A percentile compares a stretch with the other conserved stretches of the same genome.
Evolutionary conservation across 2,797 vertebrate species (phyloP).

Genomic region (Falco berigora): DNA sequence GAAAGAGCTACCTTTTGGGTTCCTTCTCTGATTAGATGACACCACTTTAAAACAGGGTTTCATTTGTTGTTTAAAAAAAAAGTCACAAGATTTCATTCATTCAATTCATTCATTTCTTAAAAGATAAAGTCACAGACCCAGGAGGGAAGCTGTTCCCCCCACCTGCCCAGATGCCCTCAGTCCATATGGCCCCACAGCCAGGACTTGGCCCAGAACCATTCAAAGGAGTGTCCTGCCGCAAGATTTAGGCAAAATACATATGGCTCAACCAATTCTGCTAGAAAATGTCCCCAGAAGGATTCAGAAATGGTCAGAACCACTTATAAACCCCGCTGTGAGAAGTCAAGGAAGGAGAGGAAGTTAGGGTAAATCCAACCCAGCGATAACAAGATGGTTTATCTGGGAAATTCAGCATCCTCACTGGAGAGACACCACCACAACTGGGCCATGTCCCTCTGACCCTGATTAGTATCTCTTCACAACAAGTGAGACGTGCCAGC

Average conservation of each 20-base stretch:
- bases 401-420: not conserved
- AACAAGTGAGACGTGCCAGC: not conserved
- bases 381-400: not conserved
- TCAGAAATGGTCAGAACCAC: not conserved
- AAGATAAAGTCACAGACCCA: not conserved
- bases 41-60: not conserved
- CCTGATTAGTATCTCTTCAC: not conserved
- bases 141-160: not conserved
- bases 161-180: not conserved
- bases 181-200: not conserved
- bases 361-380: not conserved
- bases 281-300: not conserved
- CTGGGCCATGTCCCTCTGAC: not conserved
- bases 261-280: not conserved
- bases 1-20: not conserved
- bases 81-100: not conserved
- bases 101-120: not conserved
- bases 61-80: not conserved
- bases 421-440: not conserved
- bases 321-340: not conserved
- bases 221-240: not conserved
- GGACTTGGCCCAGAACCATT: not conserved
- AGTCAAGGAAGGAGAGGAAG: not conserved
- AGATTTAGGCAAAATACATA: not conserved
- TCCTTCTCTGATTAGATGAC: not conserved